phyloP scores from a whole-genome alignment of 2,888 invertebrate species.

The Spialia ferax region DNA sequence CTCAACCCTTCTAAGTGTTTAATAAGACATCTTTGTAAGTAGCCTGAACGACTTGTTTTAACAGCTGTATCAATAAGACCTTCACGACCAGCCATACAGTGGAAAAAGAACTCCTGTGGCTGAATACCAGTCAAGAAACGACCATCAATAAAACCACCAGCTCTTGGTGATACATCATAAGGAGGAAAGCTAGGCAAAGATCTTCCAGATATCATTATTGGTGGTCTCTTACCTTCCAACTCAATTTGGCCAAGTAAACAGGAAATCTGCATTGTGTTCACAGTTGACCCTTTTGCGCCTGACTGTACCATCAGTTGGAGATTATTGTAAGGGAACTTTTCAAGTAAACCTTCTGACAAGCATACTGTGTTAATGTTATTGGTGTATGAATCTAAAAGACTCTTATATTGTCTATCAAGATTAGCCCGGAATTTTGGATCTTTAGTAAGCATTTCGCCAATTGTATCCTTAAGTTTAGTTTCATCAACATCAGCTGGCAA shows the following conservation, averaged over 20 bases:
- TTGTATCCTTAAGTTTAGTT: constrained; percentile 87
- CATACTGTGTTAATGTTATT: constrained; percentile 96
- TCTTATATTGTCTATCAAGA: constrained; percentile 94
- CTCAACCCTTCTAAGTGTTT: constrained; percentile 99
- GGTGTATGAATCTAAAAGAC: constrained; percentile 92
- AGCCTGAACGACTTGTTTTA: constrained; percentile 99
- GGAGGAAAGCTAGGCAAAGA: constrained; percentile 96
- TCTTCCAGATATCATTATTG: constrained; percentile 97
- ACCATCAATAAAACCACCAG: constrained; percentile 98
- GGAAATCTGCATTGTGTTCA: constrained; percentile 99
- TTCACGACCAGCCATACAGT: constrained; percentile 99
- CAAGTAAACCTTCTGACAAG: constrained; percentile 93
- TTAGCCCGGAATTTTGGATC: constrained; percentile 93
- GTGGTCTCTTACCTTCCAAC: constrained; percentile 98
- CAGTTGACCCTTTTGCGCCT: constrained; percentile 99
- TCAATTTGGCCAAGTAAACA: constrained; percentile 99
- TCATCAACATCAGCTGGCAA: constrained; percentile 86
- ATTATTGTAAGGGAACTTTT: constrained; percentile 97
- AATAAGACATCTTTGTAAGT: constrained; percentile 98
- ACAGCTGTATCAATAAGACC: constrained; percentile 99
- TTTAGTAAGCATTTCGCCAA: constrained; percentile 90
- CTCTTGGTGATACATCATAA: constrained; percentile 95
- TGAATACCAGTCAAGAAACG: constrained; percentile 99
- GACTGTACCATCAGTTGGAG: constrained; percentile 99
- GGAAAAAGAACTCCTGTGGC: constrained; percentile 99